These are phyloP conservation scores for Rhinophrynus dorsalis DNA, from an alignment of 2,797 vertebrate species.

Conservation along the genomic window DNA sequence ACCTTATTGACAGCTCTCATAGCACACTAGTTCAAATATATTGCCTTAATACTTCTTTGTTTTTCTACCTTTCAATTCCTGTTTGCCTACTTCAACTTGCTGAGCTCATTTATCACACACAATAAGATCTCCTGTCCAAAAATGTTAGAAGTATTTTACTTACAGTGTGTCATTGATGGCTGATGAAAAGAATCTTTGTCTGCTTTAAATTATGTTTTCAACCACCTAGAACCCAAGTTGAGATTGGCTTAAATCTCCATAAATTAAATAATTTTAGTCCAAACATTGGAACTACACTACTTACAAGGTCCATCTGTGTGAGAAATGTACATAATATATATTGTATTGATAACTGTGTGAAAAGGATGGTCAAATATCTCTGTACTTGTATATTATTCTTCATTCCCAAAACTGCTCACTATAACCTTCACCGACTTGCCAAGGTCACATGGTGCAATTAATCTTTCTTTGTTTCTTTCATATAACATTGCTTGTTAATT, in stretches of 20 bases:
- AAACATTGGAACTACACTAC: slow-evolving; percentile 6
- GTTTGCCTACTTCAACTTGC: background rate
- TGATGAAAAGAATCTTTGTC: slow-evolving; percentile 40
- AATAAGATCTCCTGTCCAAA: slow-evolving; percentile 40
- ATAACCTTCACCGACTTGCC: slow-evolving; percentile 9
- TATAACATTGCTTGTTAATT: slow-evolving; percentile 38
- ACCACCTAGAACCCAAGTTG: slow-evolving; percentile 24
- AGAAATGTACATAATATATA: background rate
- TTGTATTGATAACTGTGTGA: background rate
- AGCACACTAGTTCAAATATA: slow-evolving; percentile 26
- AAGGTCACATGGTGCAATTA: slow-evolving; percentile 34
- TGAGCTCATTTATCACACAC: slow-evolving; percentile 41
- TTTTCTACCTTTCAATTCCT: slow-evolving; percentile 21
- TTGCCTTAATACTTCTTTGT: slow-evolving; percentile 35
- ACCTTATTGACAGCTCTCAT: slow-evolving; percentile 13
- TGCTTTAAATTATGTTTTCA: slow-evolving; percentile 35
- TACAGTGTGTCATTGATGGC: slow-evolving; percentile 36
- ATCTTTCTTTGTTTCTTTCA: slow-evolving; percentile 36
- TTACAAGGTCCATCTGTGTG: slow-evolving; percentile 9
- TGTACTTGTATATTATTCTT: slow-evolving; percentile 16
- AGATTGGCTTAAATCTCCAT: slow-evolving; percentile 9
- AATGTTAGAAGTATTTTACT: slow-evolving; percentile 35
- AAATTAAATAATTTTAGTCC: background rate
- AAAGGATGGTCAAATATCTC: background rate
- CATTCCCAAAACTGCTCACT: slow-evolving; percentile 19